Evolutionary conservation across 2,888 invertebrate species (phyloP), one percentile per base, ranked within the genome.

Genomic region (Macrostomum cliftonense): DNA sequence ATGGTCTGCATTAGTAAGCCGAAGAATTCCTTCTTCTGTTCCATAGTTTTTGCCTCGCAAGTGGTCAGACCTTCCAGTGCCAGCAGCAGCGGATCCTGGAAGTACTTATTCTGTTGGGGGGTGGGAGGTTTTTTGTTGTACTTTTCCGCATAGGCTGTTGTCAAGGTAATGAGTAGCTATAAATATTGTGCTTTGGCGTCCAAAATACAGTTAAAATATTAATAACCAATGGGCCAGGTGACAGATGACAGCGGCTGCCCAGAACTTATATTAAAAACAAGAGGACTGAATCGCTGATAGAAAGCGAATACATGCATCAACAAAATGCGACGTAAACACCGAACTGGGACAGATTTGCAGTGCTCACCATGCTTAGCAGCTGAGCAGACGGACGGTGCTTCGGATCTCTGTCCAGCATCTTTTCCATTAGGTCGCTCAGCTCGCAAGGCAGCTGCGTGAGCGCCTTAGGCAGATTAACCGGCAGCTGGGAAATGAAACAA

Each of bases 21-120:
- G 71, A 87, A 88, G 73, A 91, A 93, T 65, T 85, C 82, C 13
- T 80, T 77, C 71, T 88, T 88, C 64, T 84, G 82, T 50, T 78
- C 78, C 0, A 83, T 79, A 67, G 89, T 87, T 71, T 88, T 87
- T 79, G 84, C 82, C 61, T 83, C 82, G 63, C 89, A 81, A 53
- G 83, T 82, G 68, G 95, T 93, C 57, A 95, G 74, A 64, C 83
- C 84, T 71, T 93, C 88, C 59, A 95, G 77, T 14, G 88, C 87
- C 59, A 83, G 81, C 50, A 93, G 84, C 36, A 84, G 80, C 43
- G 83, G 80, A 74, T 93, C 89, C 62, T 83, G 84, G 72, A 75
- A 75, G 58, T 72, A 73, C 55, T 73, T 72, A 54, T 71, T 67
- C 72, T 73, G 58, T 17, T 61, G 52, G 42, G 42, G 17, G 17